Evolutionary conservation across 2,797 vertebrate species (phyloP), one percentile per base, ranked within the genome.

Genomic region (Philypnodon macrostomus): DNA sequence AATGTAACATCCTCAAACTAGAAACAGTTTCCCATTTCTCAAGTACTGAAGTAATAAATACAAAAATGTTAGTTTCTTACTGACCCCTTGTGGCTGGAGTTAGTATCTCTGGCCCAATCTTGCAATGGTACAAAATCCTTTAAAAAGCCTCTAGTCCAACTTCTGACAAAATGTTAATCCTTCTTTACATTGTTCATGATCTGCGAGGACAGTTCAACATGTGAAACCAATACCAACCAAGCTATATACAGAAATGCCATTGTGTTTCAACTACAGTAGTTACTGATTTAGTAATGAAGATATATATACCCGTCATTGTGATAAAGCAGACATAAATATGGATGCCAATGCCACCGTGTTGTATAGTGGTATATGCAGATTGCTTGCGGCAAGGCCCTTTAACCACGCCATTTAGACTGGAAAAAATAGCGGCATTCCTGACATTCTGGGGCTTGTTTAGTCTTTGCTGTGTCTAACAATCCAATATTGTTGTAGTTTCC

Each of bases 391-490:
- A 38, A 52, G 41, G 62, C 58, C 58, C 35, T 67, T 53, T 41
- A 47, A 81, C 68, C 70, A 66, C 51, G 47, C 68, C 67, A 51
- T 62, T 58, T 67, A 50, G 45, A 52, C 58, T 48, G 45, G 19
- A 44, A 64, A 44, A 62, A 51, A 74, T 5, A 65, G 40, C 46
- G 51, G 19, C 77, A 86, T 84, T 87, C 83, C 74, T 61, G 55
- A 53, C 73, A 82, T 88, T 86, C 76, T 77, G 63, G 41, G 70
- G 75, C 81, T 81, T 77, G 69, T 79, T 85, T 63, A 42, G 67
- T 81, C 73, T 73, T 75, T 52, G 42, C 64, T 81, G 74, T 53
- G 47, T 68, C 68, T 50, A 62, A 71, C 58, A 49, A 48, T 47
- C 53, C 34, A 37, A 63, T 51, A 34, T 47, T 69, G 47, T 53